Evolutionary conservation across 1,140 invertebrate species (phyloP).

Genomic region (Lordiphosa clarofinis): DNA sequence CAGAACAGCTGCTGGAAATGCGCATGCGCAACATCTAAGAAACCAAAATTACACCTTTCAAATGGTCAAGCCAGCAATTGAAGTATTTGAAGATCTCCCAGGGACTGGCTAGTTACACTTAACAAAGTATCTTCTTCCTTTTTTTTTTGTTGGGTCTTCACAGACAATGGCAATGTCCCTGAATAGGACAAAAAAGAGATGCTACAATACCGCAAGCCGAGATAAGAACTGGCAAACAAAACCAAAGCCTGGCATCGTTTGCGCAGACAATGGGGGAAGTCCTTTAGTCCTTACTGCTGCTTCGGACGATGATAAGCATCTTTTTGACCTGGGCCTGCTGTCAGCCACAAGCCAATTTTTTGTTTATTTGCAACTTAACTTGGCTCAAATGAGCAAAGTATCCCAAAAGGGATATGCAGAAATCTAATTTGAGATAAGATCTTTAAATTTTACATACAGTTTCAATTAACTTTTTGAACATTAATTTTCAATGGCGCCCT

Average conservation of each 20-base stretch:
- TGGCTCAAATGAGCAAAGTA: conserved; percentile 51
- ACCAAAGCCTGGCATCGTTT: conserved; percentile 42
- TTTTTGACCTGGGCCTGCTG: conserved; percentile 43
- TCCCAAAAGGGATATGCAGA: conserved; percentile 58
- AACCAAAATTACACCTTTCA: conserved; percentile 69
- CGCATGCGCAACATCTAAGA: conserved; percentile 31
- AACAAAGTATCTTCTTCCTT: conserved; percentile 25
- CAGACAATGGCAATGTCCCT: conserved; percentile 34
- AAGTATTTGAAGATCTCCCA: conserved; percentile 46
- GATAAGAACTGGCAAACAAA: conserved; percentile 57
- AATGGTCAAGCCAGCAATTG: conserved; percentile 58
- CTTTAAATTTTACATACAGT: conserved; percentile 25
- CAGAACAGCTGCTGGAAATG: conserved; percentile 13
- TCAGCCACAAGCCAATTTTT: conserved; percentile 57
- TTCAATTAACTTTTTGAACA: conserved; percentile 3
- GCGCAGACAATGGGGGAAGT: conserved; percentile 39
- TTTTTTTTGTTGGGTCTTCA: conserved; percentile 30
- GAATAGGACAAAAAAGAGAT: conserved; percentile 22
- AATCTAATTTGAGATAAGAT: conserved; percentile 67
- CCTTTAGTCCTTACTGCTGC: conserved; percentile 3
- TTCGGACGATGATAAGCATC: conserved; percentile 51
- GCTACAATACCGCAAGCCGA: conserved; percentile 69
- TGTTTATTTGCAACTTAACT: conserved; percentile 54
- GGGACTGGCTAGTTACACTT: conserved; percentile 52
- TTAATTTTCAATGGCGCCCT: not conserved